Percentiles rank a stretch among this genome's conserved stretches.
Conservation (phyloP, 2,888 invertebrate species). For the Spisula solida region DNA sequence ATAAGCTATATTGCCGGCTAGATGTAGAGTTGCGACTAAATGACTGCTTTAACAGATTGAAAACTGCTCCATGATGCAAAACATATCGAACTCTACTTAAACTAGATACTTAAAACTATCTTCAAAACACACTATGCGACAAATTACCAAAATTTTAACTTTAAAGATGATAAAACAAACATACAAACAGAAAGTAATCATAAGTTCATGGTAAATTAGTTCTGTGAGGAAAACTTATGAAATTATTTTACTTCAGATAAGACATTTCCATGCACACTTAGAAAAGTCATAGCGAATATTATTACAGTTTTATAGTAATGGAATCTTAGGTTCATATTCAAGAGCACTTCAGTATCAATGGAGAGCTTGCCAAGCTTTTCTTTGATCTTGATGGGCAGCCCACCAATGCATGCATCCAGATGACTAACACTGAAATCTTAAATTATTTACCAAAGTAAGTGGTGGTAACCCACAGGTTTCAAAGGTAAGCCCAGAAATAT, state of each 20-base stretch:
- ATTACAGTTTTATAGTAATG: constrained; percentile 48
- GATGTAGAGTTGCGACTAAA: background rate
- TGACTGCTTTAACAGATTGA: background rate
- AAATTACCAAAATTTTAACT: constrained; percentile 11
- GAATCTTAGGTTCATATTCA: constrained; percentile 55
- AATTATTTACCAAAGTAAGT: constrained; percentile 31
- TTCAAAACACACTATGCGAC: background rate
- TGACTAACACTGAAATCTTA: constrained; percentile 39
- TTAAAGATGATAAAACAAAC: background rate
- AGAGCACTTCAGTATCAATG: constrained; percentile 66
- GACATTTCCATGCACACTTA: background rate
- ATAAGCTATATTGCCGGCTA: background rate
- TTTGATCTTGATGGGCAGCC: constrained; percentile 66
- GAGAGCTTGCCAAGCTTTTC: constrained; percentile 51
- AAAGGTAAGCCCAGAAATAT: background rate
- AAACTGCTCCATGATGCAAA: background rate
- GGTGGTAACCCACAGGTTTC: constrained; percentile 20
- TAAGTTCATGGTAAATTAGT: background rate
- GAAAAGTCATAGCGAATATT: constrained; percentile 27
- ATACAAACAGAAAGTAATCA: background rate
- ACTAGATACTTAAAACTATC: background rate
- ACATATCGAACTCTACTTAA: background rate
- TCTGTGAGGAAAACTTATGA: background rate
- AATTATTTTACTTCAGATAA: background rate
- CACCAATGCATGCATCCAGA: constrained; percentile 53